Percentiles rank a stretch among this genome's conserved stretches.
Conservation (phyloP, 2,113 vertebrate genomes). For the Corythornis madagascariensis region DNA sequence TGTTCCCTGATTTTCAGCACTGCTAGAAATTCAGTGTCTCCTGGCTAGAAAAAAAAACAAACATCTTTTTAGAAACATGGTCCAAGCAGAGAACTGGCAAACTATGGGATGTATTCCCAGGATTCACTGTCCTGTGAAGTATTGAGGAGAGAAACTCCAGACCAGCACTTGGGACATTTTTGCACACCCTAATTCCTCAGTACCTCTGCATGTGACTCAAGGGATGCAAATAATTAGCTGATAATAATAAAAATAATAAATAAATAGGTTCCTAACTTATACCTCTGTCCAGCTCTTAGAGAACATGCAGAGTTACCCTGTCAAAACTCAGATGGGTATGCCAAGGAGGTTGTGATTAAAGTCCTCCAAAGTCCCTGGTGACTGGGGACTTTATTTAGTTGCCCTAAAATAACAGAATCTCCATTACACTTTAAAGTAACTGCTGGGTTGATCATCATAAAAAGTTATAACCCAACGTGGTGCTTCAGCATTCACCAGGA, state of each 20-base stretch:
- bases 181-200: not conserved
- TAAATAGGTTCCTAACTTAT: not conserved
- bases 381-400: not conserved
- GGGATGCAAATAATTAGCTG: not conserved
- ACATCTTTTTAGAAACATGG: not conserved
- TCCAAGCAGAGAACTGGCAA: not conserved
- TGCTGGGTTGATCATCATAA: not conserved
- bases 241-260: too few species aligned
- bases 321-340: not conserved
- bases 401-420: not conserved
- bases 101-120: not conserved
- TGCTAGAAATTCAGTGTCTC: not conserved
- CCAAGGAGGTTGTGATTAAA: not conserved
- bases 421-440: not conserved
- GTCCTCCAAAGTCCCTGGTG: not conserved
- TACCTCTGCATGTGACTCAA: not conserved
- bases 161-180: not conserved
- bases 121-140: not conserved
- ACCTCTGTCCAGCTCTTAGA: not conserved
- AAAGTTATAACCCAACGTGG: not conserved
- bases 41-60: not conserved
- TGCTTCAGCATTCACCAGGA: not conserved
- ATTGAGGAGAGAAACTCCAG: not conserved
- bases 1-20: slow-evolving; percentile 10
- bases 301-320: rapidly evolving